phyloP scores from a whole-genome alignment of 2,113 vertebrate genomes.

The Turdus rufiventris region DNA sequence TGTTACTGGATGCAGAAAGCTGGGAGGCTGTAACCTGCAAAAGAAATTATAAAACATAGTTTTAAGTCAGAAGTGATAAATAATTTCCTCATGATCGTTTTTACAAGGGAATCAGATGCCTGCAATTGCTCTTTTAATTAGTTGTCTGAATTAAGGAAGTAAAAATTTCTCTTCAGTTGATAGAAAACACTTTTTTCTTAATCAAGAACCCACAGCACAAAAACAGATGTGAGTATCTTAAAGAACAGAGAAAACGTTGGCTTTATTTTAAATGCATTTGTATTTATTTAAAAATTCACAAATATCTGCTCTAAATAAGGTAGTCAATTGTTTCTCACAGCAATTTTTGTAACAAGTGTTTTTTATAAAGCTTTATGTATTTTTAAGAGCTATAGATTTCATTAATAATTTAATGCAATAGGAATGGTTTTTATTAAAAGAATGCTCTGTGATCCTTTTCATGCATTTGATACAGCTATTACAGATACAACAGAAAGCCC shows the following conservation, averaged over 20 bases:
- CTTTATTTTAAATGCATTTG: neutral
- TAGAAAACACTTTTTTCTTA: neutral
- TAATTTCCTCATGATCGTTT: neutral
- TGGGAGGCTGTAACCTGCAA: conserved; percentile 93
- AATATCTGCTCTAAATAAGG: neutral
- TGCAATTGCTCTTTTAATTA: neutral
- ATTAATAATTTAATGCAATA: neutral
- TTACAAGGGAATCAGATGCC: neutral
- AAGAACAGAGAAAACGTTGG: neutral
- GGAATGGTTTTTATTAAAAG: neutral
- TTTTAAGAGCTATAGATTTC: neutral
- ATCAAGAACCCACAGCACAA: neutral
- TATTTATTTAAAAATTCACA: neutral
- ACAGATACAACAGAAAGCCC: neutral
- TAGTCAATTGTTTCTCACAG: neutral
- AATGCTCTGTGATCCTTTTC: neutral
- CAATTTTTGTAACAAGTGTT: neutral
- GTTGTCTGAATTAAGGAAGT: neutral
- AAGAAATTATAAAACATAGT: neutral
- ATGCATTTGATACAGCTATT: neutral
- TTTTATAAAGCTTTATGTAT: neutral
- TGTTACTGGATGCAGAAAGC: conserved; percentile 86
- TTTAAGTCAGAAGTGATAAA: neutral
- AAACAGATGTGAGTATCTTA: neutral
- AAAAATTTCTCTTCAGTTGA: neutral